Evolutionary conservation across 2,113 vertebrate species (phyloP).

Genomic region (Onychostoma macrolepis): DNA sequence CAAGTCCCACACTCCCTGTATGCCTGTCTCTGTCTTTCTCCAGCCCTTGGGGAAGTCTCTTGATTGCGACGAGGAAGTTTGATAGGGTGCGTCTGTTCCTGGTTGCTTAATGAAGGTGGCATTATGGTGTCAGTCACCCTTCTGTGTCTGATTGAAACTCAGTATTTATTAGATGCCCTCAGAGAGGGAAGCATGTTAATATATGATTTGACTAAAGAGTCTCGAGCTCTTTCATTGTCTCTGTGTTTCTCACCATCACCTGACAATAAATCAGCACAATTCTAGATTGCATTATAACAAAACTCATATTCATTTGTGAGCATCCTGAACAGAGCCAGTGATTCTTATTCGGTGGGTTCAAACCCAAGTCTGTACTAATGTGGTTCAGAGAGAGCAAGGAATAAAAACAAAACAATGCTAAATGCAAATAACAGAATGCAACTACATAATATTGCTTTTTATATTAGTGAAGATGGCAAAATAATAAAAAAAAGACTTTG

Average conservation of each 20-base stretch:
- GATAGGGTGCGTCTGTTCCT: slow-evolving; percentile 22
- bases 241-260: neutral
- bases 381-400: neutral
- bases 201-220: neutral
- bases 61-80: slow-evolving; percentile 33
- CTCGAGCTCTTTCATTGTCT: neutral
- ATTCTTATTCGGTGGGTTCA: neutral
- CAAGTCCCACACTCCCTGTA: neutral
- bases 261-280: neutral
- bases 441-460: neutral
- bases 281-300: neutral
- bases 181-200: neutral
- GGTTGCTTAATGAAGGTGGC: slow-evolving; percentile 51
- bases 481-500: too few species aligned
- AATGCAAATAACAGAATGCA: neutral
- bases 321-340: neutral
- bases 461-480: neutral
- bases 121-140: slow-evolving; percentile 55
- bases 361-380: neutral
- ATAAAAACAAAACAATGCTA: neutral
- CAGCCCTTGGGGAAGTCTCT: neutral
- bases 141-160: slow-evolving; percentile 41
- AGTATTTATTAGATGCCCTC: slow-evolving; percentile 9
- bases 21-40: neutral
- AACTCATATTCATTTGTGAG: neutral